Base-by-base conservation (phyloP, 2,797 vertebrate genomes). In the Percopsis omiscomaycus region DNA sequence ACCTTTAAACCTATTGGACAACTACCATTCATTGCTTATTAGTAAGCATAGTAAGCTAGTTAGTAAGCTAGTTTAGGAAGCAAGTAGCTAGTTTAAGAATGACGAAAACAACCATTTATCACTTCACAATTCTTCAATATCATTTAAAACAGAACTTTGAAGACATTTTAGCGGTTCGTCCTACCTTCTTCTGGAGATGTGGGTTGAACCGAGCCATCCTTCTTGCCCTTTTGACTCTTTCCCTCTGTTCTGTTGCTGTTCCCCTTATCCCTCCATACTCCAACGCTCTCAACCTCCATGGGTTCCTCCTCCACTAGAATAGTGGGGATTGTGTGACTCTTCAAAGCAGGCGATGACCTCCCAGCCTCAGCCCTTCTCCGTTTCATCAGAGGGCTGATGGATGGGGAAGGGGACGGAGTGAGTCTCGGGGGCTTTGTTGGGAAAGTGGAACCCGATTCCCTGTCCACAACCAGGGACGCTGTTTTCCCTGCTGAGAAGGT, bases 101-200 rank as follows among this genome's bases (percentile, higher is more conserved):
- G 22, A 1, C 22, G 1, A 22, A 22, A 22, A 22, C 22, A 22
- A 22, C 22, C 22, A 22, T 22, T 22, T 22, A 22, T 22, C 22
- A 22, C 22, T 22, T 22, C 22, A 22, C 22, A 37, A 8, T 5
- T 37, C 8, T 1, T 8, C 1, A 37, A 37, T 37, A 37, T 37
- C 3, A 37, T 52, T 52, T 22, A 8, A 52, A 16, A 22, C 50
- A 22, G 50, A 22, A 27, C 15, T 22, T 51, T 5, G 6, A 5
- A 37, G 32, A 5, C 8, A 37, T 22, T 51, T 16, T 6, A 51
- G 50, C 5, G 50, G 50, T 57, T 11, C 32, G 9, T 12, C 75
- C 64, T 94, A 97, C 95, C 95, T 85, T 94, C 84, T 67, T 94
- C 94, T 2, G 94, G 90, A 50, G 94, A 93, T 15, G 75, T 86